A percentile compares a stretch with the other conserved stretches of the same genome.
Evolutionary conservation across 1,140 invertebrate species (phyloP).

Genomic region (Hydropsyche tenuis): DNA sequence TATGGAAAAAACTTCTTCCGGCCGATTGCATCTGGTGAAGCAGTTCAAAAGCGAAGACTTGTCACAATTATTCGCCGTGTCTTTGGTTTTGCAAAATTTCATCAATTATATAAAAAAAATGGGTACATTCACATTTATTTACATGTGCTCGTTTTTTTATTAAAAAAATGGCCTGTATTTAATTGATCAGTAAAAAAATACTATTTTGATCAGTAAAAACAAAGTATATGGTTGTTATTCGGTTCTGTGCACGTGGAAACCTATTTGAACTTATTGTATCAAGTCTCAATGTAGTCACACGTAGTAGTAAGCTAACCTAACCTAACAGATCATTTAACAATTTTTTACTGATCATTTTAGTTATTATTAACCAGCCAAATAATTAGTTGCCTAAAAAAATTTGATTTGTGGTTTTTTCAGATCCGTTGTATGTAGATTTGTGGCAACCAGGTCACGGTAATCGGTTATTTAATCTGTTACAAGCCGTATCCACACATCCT

Average conservation of each 20-base stretch:
- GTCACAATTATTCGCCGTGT: slow-evolving; percentile 34
- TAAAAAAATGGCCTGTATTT: too few species aligned
- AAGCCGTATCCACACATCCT: slow-evolving; percentile 48
- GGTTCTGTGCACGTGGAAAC: too few species aligned
- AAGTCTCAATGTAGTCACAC: too few species aligned
- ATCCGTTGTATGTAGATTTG: slow-evolving; percentile 34
- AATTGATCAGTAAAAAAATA: too few species aligned
- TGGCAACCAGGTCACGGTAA: slow-evolving; percentile 49
- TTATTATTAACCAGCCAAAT: too few species aligned
- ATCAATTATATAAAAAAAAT: slow-evolving; percentile 43
- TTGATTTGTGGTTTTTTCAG: slow-evolving; percentile 5
- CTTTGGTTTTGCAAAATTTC: slow-evolving; percentile 37
- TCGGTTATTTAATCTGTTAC: slow-evolving; percentile 53
- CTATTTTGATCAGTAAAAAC: too few species aligned
- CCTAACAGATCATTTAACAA: too few species aligned
- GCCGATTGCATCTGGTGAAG: slow-evolving; percentile 28
- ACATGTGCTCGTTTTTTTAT: neutral
- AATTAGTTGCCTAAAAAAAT: too few species aligned
- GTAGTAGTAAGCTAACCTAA: too few species aligned
- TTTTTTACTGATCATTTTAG: too few species aligned
- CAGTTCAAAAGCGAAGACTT: slow-evolving; percentile 31
- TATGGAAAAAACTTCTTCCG: slow-evolving; percentile 19
- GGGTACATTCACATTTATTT: slow-evolving; percentile 27
- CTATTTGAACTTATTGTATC: too few species aligned
- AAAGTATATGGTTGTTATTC: too few species aligned